Evolutionary conservation across 2,113 vertebrate genomes (phyloP), one percentile per base, ranked within the genome.

Genomic region (Pyrgilauda ruficollis): DNA sequence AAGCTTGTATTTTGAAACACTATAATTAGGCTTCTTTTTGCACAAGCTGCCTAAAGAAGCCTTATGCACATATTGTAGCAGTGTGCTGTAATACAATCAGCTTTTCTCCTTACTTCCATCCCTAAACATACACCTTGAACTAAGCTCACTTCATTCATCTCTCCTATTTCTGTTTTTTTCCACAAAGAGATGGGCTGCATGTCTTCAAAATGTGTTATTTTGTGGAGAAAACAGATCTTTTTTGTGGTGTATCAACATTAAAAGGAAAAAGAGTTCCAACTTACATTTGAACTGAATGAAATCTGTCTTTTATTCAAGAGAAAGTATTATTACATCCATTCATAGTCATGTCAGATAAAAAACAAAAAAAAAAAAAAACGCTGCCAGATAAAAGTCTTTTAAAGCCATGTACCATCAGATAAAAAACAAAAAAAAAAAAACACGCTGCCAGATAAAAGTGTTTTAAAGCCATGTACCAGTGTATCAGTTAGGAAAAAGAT

Each of bases 181-280:
- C 20, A 23, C 0, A 3, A 15, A 75, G 18, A 63, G 6, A 28
- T 26, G 23, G 10, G 13, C 11, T 49, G 43, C 2, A 0, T 46
- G n/a, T 72, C 56, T 80, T 39, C 28, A 70, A 72, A 47, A 67
- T 13, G 12, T 52, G 10, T 41, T 79, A 46, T 75, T 94, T 69
- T 41, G 10, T 24, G n/a, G 19, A 85, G 52, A 86, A 92, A 88
- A 22, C 1, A 35, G 11, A 27, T 8, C 1, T 74, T 52, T 33
- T 74, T 75, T 26, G 20, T 67, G 3, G 4, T 28, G 5, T 55
- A 62, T 49, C 13, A 59, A 7, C 10, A 37, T 37, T 63, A 63
- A 49, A 59, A 33, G 50, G 28, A 70, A 90, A 75, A 82, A 95
- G 9, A 43, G 20, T 26, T 59, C 30, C 20, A 74, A 62, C 6